Base-by-base conservation (phyloP, 1,140 invertebrate species). In the Euwallacea fornicatus region DNA sequence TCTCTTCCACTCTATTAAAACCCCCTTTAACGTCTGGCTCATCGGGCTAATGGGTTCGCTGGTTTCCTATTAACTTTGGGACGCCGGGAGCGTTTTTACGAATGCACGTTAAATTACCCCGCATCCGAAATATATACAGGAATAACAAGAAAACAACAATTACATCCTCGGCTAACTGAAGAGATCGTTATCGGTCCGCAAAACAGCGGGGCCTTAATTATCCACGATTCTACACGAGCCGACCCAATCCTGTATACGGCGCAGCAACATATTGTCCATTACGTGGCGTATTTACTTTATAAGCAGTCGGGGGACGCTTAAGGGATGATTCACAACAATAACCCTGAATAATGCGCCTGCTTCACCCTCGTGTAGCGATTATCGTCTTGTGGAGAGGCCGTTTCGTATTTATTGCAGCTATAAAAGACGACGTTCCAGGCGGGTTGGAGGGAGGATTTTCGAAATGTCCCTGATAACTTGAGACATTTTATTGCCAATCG, bases 1-100 rank as follows among this genome's bases (percentile, higher is more conserved):
- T 69, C 67, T 69, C 67, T 69, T 69, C 67, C 67, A 69, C 58
- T 55, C 67, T 69, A 69, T 74, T 76, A 72, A 75, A 66, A 66
- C 55, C 66, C 70, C 66, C 72, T 58, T 58, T 74, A 76, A 75
- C 72, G 15, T 13, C 59, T 16, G 50, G 9, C 46, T 63, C 16
- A 54, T 50, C 46, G 46, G 47, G 47, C 54, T 54, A 65, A 42
- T 13, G 47, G 16, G 53, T 65, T 65, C 43, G 43, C 46, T 33
- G 63, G 63, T 42, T 58, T 58, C 55, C 46, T 50, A 50, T 50
- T 50, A 50, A 50, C 46, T 50, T 50, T 50, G 9, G 46, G 46
- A 50, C 13, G 21, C 21, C 21, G 21, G 4, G 21, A 33, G 21
- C 21, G 21, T 33, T 33, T 33, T 33, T 33, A 33, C 21, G 21